Base-by-base conservation (phyloP, 2,113 vertebrate species). In the Lampris incognitus region DNA sequence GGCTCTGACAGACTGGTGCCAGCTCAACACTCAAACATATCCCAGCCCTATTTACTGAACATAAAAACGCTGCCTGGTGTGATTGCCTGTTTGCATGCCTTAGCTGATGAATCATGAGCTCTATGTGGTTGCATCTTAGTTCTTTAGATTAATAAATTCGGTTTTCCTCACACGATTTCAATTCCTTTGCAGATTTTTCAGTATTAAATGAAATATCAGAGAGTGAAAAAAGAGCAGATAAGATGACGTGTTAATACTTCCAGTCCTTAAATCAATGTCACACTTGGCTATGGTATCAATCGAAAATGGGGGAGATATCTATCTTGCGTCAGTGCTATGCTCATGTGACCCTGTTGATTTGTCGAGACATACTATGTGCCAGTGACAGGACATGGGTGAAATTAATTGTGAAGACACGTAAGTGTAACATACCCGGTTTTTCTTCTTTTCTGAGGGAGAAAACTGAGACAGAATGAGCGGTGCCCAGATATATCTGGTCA, bases 21-120 rank as follows among this genome's bases (percentile, higher is more conserved):
- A 66, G 24, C 66, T 41, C 9, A 69, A 80, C 55, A 76, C 54
- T 54, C 62, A 7, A 52, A 69, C 37, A 37, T 66, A 52, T 62
- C 11, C 49, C 39, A 42, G 50, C 5, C 1, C 56, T 48, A 48
- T 59, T 57, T 52, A 9, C 37, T 56, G 69, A 52, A 36, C 2
- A 39, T 51, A 42, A 37, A 70, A 50, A 66, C 42, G 50, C 24
- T 24, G 24, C 11, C 37, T 1, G 24, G 50, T 36, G 9, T 50
- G 51, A 2, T 51, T 68, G 62, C 44, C 41, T 65, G 39, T 13
- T 11, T 44, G 39, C 70, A 74, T 68, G 52, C 49, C 39, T 36
- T 13, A n/a, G 50, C 24, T 65, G 54, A 46, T 65, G 24, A 65
- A 65, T 65, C 48, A 57, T 24, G 24, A 57, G 51, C 54, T 6